Conservation (phyloP, 2,113 vertebrate species). For the Cromileptes altivelis region DNA sequence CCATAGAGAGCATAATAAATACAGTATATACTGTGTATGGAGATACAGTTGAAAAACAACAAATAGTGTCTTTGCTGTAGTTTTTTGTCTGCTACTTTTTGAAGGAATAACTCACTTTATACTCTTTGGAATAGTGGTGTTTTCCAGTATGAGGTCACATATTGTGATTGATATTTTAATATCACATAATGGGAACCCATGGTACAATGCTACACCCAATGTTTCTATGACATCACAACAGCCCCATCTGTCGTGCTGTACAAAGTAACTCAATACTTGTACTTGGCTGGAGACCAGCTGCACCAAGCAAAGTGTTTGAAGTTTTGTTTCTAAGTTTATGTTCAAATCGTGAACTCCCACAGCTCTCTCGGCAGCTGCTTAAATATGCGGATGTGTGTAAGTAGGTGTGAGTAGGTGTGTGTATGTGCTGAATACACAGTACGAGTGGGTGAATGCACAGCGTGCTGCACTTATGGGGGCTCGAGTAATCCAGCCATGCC, state of each 20-base stretch:
- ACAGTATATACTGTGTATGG: background rate
- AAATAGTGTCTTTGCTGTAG: background rate
- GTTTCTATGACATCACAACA: conserved; percentile 70
- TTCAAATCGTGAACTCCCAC: conserved; percentile 63
- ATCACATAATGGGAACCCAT: conserved; percentile 54
- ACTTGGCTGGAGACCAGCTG: conserved; percentile 45
- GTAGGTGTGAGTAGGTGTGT: conserved; percentile 61
- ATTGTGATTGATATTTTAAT: conserved; percentile 48
- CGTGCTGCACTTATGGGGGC: conserved; percentile 35
- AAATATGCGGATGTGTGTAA: conserved; percentile 64
- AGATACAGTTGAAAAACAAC: background rate
- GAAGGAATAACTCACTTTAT: background rate
- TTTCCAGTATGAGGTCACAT: conserved; percentile 55
- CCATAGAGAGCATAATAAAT: conserved; percentile 5
- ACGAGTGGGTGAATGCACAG: conserved; percentile 52
- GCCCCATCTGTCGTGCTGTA: conserved; percentile 47
- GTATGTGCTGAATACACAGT: conserved; percentile 45
- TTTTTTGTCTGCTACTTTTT: conserved; percentile 3
- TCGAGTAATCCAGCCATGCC: conserved; percentile 33
- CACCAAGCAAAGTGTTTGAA: conserved; percentile 53
- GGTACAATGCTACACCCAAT: conserved; percentile 26
- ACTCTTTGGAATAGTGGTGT: conserved; percentile 14
- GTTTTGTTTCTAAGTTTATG: conserved; percentile 63
- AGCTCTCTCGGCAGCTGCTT: conserved; percentile 54
- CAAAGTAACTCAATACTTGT: conserved; percentile 57